Evolutionary conservation across 2,113 vertebrate genomes (phyloP).

Genomic region (Cheilinus undulatus): DNA sequence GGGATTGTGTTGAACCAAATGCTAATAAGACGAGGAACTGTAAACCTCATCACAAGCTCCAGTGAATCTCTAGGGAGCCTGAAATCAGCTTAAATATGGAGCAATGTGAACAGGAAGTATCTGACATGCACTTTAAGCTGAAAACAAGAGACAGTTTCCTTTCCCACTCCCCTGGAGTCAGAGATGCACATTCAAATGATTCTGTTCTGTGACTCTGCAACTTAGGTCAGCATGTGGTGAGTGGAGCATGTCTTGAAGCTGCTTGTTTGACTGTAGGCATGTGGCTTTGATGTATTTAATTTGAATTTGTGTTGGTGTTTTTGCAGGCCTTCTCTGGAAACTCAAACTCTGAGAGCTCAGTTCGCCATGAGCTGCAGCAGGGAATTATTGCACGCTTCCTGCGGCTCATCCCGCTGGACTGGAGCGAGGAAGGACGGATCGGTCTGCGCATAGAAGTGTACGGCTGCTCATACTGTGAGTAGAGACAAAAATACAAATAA

Average conservation of each 20-base stretch:
- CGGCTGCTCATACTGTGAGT: constrained; percentile 97
- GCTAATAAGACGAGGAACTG: constrained; percentile 35
- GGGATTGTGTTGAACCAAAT: neutral
- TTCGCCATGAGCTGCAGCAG: constrained; percentile 93
- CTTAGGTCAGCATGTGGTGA: constrained; percentile 61
- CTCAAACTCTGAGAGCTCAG: constrained; percentile 91
- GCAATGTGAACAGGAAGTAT: constrained; percentile 9
- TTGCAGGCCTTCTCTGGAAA: constrained; percentile 96
- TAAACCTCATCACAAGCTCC: constrained; percentile 24
- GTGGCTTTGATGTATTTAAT: constrained; percentile 65
- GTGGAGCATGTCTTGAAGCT: constrained; percentile 53
- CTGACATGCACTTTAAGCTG: neutral
- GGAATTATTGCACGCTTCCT: constrained; percentile 88
- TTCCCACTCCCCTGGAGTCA: constrained; percentile 37
- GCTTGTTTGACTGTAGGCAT: constrained; percentile 60
- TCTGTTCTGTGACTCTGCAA: constrained; percentile 49
- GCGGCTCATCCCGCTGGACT: constrained; percentile 93
- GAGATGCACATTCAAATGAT: constrained; percentile 35
- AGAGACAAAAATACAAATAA: constrained; percentile 11
- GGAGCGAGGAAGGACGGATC: constrained; percentile 93
- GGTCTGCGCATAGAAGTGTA: constrained; percentile 93
- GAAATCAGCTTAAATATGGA: constrained; percentile 42
- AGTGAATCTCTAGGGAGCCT: constrained; percentile 18
- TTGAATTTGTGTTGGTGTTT: constrained; percentile 35
- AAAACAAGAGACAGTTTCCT: constrained; percentile 47